These are phyloP conservation scores for Tetragnatha versicolor DNA, from an alignment of 1,140 invertebrate genomes.

Conservation along the genomic window DNA sequence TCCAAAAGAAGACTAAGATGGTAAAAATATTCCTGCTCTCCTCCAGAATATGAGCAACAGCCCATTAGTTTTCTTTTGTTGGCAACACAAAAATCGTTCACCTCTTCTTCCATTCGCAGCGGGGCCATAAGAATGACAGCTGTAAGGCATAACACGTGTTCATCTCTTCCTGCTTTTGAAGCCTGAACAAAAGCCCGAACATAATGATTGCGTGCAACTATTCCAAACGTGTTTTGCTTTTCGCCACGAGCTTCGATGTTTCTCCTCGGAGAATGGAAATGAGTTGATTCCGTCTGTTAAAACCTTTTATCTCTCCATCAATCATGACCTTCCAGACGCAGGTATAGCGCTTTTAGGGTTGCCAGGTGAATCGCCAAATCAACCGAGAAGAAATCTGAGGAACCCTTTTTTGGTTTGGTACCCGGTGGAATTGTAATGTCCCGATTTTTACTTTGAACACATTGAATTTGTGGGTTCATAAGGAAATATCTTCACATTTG, in stretches of 20 bases:
- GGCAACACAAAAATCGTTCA: constrained; percentile 18
- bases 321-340: background rate
- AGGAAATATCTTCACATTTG: too few species aligned
- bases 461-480: too few species aligned
- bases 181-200: background rate
- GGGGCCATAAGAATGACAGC: background rate
- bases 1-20: too few species aligned
- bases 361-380: too few species aligned
- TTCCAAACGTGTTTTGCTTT: background rate
- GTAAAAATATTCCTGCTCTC: too few species aligned
- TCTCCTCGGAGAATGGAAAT: constrained; percentile 10
- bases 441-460: too few species aligned
- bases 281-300: background rate
- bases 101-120: background rate
- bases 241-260: background rate
- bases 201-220: background rate
- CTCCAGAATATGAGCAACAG: too few species aligned
- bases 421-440: too few species aligned
- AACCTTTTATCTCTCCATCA: background rate
- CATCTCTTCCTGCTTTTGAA: constrained; percentile 12
- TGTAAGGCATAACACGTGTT: constrained; percentile 1
- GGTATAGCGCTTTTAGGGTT: background rate
- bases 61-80: too few species aligned
- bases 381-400: too few species aligned
- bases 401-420: too few species aligned